Base-by-base conservation (phyloP, 1,140 invertebrate species). In the Drosophila grimshawi region DNA sequence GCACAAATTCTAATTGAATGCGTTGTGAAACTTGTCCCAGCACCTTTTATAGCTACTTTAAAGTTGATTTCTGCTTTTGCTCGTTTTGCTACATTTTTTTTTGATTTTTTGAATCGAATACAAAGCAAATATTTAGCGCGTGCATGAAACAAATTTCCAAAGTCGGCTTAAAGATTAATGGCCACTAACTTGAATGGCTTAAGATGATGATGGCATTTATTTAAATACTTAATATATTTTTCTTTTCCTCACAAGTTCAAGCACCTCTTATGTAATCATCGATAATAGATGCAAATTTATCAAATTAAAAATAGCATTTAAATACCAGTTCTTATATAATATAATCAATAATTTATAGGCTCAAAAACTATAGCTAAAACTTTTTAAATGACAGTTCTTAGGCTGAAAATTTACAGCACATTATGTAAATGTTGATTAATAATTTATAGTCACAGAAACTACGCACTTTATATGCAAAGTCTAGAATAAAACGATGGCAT, bases 141-240 rank as follows among this genome's bases (percentile, higher is more conserved):
- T 78, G 81, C n/a, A 52, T 59, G 2, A n/a, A 41, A 48, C 39
- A 39, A 41, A 41, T 55, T 64, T 43, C 64, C 59, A 51, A 35
- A 53, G 11, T 55, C 71, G 57, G 35, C 35, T 27, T 19, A 45
- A 70, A 76, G 63, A 73, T 69, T 51, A 62, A 76, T 85, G 72
- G 19, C 48, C 32, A 19, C 45, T 52, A 39, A 46, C 41, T 55
- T 27, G 27, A 39, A 37, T 64, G 19, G 19, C 19, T 19, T 3
- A 3, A 32, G 37, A 41, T 32, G 6, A 19, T 39, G n/a, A 49
- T 46, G 29, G n/a, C 67, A 63, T 43, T 49, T 52, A 7, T 49
- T n/a, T 41, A 51, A 11, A 3, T 4, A 33, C 2, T 35, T 35
- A 35, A 3, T 10, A 61, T 61, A 37, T 29, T 45, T 37, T n/a